Percentiles rank a stretch among this genome's conserved stretches.
Evolutionary conservation across 2,888 invertebrate species (phyloP).

Genomic region (Zhengitettix transpicula): DNA sequence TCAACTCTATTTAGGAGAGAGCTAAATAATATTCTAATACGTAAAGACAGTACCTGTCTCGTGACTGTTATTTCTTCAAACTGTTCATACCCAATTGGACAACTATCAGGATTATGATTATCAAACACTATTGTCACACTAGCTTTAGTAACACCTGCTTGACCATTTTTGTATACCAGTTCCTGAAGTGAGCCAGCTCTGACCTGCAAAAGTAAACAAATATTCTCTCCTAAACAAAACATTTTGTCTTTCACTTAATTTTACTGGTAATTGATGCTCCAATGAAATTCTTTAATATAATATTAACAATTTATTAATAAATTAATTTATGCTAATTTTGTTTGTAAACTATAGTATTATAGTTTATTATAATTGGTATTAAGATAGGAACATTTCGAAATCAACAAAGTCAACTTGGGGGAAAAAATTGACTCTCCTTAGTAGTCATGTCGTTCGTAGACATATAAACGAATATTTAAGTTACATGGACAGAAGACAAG

Average conservation of each 20-base stretch:
- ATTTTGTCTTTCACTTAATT: background rate
- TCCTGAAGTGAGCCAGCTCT: slow-evolving; percentile 82
- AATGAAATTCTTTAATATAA: too few relatives aligned
- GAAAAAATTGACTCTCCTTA: too few relatives aligned
- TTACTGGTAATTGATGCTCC: too few relatives aligned
- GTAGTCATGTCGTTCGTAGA: too few relatives aligned
- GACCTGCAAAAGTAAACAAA: slow-evolving; percentile 40
- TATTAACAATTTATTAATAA: too few relatives aligned
- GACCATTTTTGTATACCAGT: slow-evolving; percentile 93
- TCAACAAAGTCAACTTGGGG: too few relatives aligned
- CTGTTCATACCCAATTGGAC: slow-evolving; percentile 83
- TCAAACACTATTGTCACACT: slow-evolving; percentile 93
- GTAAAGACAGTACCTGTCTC: slow-evolving; percentile 44
- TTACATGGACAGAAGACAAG: too few relatives aligned
- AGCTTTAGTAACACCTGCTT: slow-evolving; percentile 89
- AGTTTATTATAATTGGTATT: too few relatives aligned
- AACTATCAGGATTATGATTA: slow-evolving; percentile 61
- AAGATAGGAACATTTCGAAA: too few relatives aligned
- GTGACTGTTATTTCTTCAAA: slow-evolving; percentile 84
- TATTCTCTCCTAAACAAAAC: background rate
- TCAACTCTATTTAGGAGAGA: background rate
- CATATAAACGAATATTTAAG: too few relatives aligned
- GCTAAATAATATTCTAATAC: background rate
- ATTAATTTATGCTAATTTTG: too few relatives aligned
- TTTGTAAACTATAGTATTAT: too few relatives aligned